Evolutionary conservation across 2,888 invertebrate genomes (phyloP).

Genomic region (Stenurella melanura): DNA sequence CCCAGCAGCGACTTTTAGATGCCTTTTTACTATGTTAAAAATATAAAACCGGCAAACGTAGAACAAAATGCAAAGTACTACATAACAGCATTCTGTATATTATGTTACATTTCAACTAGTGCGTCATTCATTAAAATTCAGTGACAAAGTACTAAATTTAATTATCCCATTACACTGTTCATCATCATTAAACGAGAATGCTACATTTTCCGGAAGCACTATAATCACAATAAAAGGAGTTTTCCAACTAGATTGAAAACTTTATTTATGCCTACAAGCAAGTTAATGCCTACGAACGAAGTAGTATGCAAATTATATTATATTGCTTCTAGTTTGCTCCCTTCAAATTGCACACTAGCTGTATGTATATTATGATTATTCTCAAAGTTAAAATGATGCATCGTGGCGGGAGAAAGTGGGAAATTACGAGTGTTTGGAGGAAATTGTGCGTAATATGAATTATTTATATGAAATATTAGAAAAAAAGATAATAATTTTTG

Average conservation of each 20-base stretch:
- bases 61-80: too few relatives aligned
- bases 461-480: too few relatives aligned
- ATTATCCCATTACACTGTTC: constrained; percentile 39
- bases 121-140: constrained; percentile 33
- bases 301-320: constrained; percentile 26
- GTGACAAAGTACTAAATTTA: constrained; percentile 35
- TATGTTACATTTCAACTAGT: neutral
- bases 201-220: constrained; percentile 42
- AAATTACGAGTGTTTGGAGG: neutral
- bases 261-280: constrained; percentile 37
- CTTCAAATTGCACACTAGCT: constrained; percentile 10
- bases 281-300: constrained; percentile 22
- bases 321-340: constrained; percentile 18
- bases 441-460: neutral
- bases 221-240: constrained; percentile 23
- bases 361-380: constrained; percentile 19
- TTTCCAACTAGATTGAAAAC: constrained; percentile 28
- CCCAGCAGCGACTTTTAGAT: too few relatives aligned
- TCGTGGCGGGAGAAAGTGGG: neutral
- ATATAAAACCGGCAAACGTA: too few relatives aligned
- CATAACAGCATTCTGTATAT: neutral
- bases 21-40: too few relatives aligned
- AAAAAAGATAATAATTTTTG: too few relatives aligned
- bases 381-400: neutral
- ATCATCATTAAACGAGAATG: constrained; percentile 37